Base-by-base conservation (phyloP, 2,113 vertebrate species). In the Pica pica region DNA sequence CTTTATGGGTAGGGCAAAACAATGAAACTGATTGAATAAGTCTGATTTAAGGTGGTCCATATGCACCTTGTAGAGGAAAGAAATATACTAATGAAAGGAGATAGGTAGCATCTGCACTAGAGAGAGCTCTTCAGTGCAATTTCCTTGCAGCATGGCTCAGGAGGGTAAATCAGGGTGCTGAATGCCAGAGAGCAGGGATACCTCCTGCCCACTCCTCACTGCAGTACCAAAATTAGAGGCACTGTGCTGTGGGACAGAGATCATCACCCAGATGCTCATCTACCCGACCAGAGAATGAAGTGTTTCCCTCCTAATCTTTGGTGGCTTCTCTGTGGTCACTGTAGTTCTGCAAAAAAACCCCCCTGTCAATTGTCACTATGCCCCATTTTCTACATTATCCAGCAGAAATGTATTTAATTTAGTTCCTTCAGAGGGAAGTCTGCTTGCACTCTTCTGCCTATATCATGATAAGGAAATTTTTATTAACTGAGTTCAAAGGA, bases 1-100 rank as follows among this genome's bases (percentile, higher is more conserved):
- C 7, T 52, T 53, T 44, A 33, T 0, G 2, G n/a, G 28, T 49
- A 5, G 0, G 18, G 42, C 22, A 37, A 59, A 81, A 22, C 1
- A 49, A 57, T 16, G 56, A 22, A 44, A 52, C 41, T 21, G 21
- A 71, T 31, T 22, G 33, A 76, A 3, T 23, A 68, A 39, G 15
- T 20, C 27, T 1, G 3, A 70, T 33, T 56, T 52, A 26, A 76
- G 49, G 31, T 7, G 26, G 20, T 30, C 61, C 65, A 35, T 24
- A 26, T 1, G 3, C 31, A 26, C 41, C 41, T 69, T 23, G 24
- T 8, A 53, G 19, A 33, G 7, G 22, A 91, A 59, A 42, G 8
- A 24, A 46, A 81, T 52, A 4, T 7, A 3, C 2, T 12, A 9
- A 33, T 24, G 60, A 42, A 23, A 22, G 47, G n/a, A 70, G 42